Evolutionary conservation across 2,797 vertebrate genomes (phyloP), one percentile per base, ranked within the genome.

Genomic region (Sebastes cheni): DNA sequence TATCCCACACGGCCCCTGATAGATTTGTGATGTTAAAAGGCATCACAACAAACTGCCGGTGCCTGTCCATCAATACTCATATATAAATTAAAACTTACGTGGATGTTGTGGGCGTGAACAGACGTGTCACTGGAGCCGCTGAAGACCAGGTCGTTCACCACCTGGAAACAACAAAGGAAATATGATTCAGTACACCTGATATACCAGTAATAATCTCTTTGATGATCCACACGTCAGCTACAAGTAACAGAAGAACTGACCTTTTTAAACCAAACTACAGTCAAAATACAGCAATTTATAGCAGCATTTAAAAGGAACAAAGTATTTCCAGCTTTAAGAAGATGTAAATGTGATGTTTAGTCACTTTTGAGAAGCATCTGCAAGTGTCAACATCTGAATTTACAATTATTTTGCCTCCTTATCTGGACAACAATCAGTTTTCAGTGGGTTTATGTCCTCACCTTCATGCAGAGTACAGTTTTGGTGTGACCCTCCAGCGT

Each of bases 71-170:
- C 1, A 0, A 60, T 12, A n/a, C 11, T 62, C 3, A 7, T 10
- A 8, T 0, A 22, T 25, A 0, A 30, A 30, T 7, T 30, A 30
- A 30, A 30, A 95, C 99, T 96, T 93, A 98, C 98, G 5, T 99
- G 98, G 93, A 99, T 98, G 87, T 99, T 99, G 93, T 99, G 97
- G 54, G 97, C 97, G 36, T 98, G 98, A 65, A 99, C 97, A 23
- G 96, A 97, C n/a, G 97, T 96, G 84, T 99, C 98, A 59, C 97
- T 99, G 89, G 99, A 99, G 70, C 98, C 97, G 66, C 98, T 99
- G 94, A 99, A 99, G 4, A 99, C 98, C 79, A 99, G 94, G 87
- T 99, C 98, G 83, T 99, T 99, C 89, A 99, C 97, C 92, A 99
- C 98, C 99, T 99, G 75, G 52, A 34, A 36, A 54, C 55, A 59